Evolutionary conservation across 2,888 invertebrate species (phyloP), one percentile per base, ranked within the genome.

Genomic region (Prosopocoilus inquinatus): DNA sequence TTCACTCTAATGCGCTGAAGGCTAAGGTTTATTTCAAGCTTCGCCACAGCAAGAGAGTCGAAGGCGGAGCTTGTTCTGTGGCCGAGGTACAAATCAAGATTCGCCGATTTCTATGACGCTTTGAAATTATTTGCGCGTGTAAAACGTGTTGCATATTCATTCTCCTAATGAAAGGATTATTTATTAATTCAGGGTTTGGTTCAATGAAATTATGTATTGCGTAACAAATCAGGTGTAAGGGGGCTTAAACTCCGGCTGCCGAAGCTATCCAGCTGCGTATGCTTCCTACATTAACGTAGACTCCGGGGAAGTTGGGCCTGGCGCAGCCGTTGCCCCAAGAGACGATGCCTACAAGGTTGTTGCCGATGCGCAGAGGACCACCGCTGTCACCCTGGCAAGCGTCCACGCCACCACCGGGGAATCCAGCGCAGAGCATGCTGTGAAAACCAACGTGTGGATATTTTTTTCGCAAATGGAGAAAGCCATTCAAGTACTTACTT

Each of bases 311-410:
- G 32, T 61, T 60, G 9, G 67, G 64, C 13, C 63, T 50, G 5
- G 67, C 68, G 43, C 68, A 68, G 8, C 67, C 68, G 5, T 46
- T 53, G 2, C 67, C 67, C 65, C 65, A 67, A 12, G 67, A 67
- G 2, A 67, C 65, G 16, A 67, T 38, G 16, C 68, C 68, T 38
- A 64, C 55, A 9, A 65, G 58, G n/a, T 49, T 61, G 32, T 56
- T 58, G 12, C 56, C 48, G 9, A 58, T 43, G 4, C 61, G 61
- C 8, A 68, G 55, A 15, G 67, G 65, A 15, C 67, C 67, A 9
- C 65, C 65, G 39, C 62, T 63, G 33, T 66, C 66, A n/a, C 64
- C 64, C 60, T 53, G 46, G 34, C 57, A 57, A 46, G 57, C 57
- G 33, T 57, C 57, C 28, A 49, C 46, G n/a, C 57, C 57, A 33